Percentiles rank a stretch among this genome's conserved stretches.
Conservation (phyloP, 2,113 vertebrate genomes). For the Hypomesus transpacificus region DNA sequence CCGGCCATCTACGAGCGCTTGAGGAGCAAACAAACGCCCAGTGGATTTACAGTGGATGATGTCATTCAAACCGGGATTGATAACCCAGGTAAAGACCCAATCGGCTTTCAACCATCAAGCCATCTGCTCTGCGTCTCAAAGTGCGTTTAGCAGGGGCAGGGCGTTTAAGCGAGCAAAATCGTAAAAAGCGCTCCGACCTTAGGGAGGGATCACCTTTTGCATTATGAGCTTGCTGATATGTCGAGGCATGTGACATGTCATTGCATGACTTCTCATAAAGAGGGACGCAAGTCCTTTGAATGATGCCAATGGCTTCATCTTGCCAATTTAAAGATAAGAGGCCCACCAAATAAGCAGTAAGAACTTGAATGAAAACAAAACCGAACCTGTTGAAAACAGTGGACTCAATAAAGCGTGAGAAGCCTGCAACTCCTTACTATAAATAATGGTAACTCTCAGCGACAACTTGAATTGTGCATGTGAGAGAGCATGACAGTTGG, state of each 20-base stretch:
- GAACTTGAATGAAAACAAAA: too few relatives aligned
- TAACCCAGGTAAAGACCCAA: slow-evolving; percentile 85
- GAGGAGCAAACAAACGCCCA: slow-evolving; percentile 82
- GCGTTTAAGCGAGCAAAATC: neutral
- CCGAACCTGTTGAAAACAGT: too few relatives aligned
- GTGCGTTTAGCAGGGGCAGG: neutral
- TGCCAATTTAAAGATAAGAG: too few relatives aligned
- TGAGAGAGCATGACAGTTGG: slow-evolving; percentile 59
- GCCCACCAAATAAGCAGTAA: too few relatives aligned
- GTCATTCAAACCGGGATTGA: slow-evolving; percentile 92
- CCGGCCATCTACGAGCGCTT: slow-evolving; percentile 79
- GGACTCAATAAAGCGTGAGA: too few relatives aligned
- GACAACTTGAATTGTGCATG: slow-evolving; percentile 35
- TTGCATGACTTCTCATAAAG: neutral
- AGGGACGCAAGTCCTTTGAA: neutral
- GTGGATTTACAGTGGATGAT: slow-evolving; percentile 90
- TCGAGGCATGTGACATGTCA: neutral
- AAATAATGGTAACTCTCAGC: neutral
- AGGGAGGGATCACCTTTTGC: slow-evolving; percentile 8
- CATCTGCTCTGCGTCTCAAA: slow-evolving; percentile 37
- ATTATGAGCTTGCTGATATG: slow-evolving; percentile 52
- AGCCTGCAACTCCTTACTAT: too few relatives aligned
- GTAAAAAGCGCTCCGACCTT: too few relatives aligned
- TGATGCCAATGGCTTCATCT: too few relatives aligned
- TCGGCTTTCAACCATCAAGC: slow-evolving; percentile 8